Evolutionary conservation across 2,113 vertebrate species (phyloP).

Genomic region (Puffinus mauretanicus): DNA sequence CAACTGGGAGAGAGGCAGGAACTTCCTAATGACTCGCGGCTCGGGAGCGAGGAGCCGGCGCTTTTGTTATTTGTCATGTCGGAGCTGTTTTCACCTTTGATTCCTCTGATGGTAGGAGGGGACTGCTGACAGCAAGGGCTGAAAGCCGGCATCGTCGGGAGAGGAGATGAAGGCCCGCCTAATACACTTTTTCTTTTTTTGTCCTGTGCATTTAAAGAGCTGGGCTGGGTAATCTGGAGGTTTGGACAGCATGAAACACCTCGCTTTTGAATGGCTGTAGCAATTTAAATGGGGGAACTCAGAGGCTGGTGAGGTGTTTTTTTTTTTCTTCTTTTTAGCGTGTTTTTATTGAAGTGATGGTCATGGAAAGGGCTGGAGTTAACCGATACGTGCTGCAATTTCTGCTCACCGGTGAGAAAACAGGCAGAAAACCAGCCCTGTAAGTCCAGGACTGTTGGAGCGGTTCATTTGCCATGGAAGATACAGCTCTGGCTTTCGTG

Average conservation of each 20-base stretch:
- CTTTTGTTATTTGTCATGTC: conserved; percentile 26
- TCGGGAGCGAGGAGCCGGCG: neutral
- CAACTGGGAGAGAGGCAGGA: conserved; percentile 39
- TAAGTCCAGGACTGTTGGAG: neutral
- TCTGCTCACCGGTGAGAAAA: neutral
- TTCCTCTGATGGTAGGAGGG: conserved; percentile 22
- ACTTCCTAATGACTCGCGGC: conserved; percentile 51
- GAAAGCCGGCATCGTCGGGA: conserved; percentile 11
- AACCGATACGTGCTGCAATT: neutral
- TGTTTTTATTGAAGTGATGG: neutral
- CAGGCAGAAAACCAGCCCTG: neutral
- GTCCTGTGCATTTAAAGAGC: neutral
- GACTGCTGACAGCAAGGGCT: conserved; percentile 27
- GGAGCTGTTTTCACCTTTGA: conserved; percentile 40
- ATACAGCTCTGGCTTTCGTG: neutral
- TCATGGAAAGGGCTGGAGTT: neutral
- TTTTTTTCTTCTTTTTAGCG: neutral
- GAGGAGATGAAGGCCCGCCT: conserved; percentile 21
- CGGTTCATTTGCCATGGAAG: neutral
- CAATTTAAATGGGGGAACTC: neutral
- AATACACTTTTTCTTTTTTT: neutral
- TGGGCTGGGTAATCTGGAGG: neutral
- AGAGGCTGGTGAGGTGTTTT: neutral
- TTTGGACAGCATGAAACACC: neutral
- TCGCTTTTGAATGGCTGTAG: neutral